Evolutionary conservation across 2,113 vertebrate genomes (phyloP), one percentile per base, ranked within the genome.

Genomic region (Salvator merianae): DNA sequence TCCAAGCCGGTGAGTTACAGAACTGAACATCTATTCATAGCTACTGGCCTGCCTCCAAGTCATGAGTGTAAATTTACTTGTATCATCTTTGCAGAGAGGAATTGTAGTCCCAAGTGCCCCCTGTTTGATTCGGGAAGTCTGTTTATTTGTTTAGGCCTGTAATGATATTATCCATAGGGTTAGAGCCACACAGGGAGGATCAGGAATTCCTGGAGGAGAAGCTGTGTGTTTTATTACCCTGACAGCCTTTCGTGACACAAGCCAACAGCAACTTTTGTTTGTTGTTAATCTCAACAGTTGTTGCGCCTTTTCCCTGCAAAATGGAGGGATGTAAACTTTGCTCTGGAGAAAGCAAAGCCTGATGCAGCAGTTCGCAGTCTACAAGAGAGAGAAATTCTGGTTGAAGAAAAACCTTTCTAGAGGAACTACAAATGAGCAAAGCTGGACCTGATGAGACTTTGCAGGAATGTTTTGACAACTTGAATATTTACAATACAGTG

Each of bases 71-170:
- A 96, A 97, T 96, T 96, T 96, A 94, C 94, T 94, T 92, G 94
- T 94, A 95, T 94, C 95, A 91, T 96, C 95, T 95, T 81, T 92
- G 91, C 93, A 89, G 94, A 93, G 94, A 94, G 94, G 94, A 95
- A 94, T 76, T 94, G 94, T 59, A 50, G 92, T 95, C 93, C 94
- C 91, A 88, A 77, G 77, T 78, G 95, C 92, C 94, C 95, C 93
- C 86, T 1, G 83, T 93, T 94, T 94, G 92, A 95, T 96, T 96
- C 85, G n/a, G 94, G 93, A 90, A 85, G 93, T 93, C 92, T 96
- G 96, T 95, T 97, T 97, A 95, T 98, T 97, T 97, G 94, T 97
- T 97, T 96, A 97, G 95, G 94, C 95, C 96, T 93, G 91, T 94
- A 96, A 97, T 97, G 96, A 96, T 94, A 97, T 96, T 96, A 96